A percentile compares a stretch with the other conserved stretches of the same genome.
Evolutionary conservation across 2,888 invertebrate genomes (phyloP).

Genomic region (Ischnus inquisitorius): DNA sequence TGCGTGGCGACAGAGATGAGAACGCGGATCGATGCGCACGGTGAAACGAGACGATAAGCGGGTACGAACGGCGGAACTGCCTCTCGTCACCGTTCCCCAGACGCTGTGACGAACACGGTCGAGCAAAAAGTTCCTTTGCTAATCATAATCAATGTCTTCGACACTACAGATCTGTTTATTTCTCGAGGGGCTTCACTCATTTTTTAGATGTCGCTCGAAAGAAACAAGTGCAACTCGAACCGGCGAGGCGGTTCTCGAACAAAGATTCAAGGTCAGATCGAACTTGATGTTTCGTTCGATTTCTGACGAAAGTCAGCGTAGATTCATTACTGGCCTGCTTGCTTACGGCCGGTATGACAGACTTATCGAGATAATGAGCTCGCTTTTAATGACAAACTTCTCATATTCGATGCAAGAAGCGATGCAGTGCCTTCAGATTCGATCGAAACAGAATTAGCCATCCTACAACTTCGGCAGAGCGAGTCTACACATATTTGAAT

Average conservation of each 20-base stretch:
- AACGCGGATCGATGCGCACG: constrained; percentile 63
- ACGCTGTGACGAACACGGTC: neutral
- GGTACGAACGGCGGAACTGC: constrained; percentile 31
- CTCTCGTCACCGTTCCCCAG: constrained; percentile 9
- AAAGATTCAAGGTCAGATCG: too few relatives aligned
- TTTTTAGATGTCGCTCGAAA: neutral
- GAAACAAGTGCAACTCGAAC: neutral
- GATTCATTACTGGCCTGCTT: neutral
- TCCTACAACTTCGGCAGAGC: too few relatives aligned
- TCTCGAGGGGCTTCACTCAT: neutral
- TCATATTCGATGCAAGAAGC: too few relatives aligned
- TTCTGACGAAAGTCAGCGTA: neutral
- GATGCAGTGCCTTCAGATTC: too few relatives aligned
- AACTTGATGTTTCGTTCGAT: neutral
- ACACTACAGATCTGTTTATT: neutral
- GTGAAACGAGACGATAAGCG: constrained; percentile 45
- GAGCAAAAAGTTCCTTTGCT: neutral
- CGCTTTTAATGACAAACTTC: too few relatives aligned
- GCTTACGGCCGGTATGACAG: too few relatives aligned
- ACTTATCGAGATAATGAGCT: too few relatives aligned
- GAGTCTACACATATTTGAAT: too few relatives aligned
- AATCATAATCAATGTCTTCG: neutral
- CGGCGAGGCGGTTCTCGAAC: neutral
- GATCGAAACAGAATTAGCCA: too few relatives aligned
- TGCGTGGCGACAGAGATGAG: constrained; percentile 27